Base-by-base conservation (phyloP, 1,140 invertebrate species). In the Saccostrea echinata region DNA sequence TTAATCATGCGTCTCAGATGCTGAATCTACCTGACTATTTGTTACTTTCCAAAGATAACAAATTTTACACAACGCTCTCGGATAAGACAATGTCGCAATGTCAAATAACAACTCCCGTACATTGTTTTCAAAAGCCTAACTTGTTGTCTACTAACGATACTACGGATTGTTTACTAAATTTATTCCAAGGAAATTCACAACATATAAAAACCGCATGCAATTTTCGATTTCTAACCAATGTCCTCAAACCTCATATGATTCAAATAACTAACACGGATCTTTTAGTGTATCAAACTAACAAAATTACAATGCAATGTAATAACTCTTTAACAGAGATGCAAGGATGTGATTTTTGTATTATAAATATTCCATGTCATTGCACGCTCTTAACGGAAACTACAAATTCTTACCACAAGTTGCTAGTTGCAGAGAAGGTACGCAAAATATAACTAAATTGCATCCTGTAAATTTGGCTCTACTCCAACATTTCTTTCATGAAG, bases 381-480 rank as follows among this genome's bases (percentile, higher is more conserved):
- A 51, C 4, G 1, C 6, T 86, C 11, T n/a, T 9, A 30, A 55
- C 68, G 4, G n/a, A 80, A 8, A n/a, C 43, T 21, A 80, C 13
- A 27, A 55, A 27, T 86, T 86, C 18, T 43, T 43, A 13, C 21
- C 16, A 16, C 71, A 80, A 13, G 21, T 81, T 18, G 53, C 68
- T 21, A n/a, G 24, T 30, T 86, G 85, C 51, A 84, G 55, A 55
- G 12, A 21, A 51, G 21, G 30, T 33, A 33, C 51, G 16, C 57
- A n/a, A n/a, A 18, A 53, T 18, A 21, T 87, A 35, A 30, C 24
- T 51, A 82, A n/a, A 27, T 30, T 82, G 4, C 24, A 87, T 43
- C 76, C 86, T 16, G 30, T 83, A n/a, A 82, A 83, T 30, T 82
- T 87, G 24, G 76, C 86, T 51, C n/a, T 84, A 61, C 80, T 87